Base-by-base conservation (phyloP, 2,113 vertebrate genomes). In the Emberiza fucata region DNA sequence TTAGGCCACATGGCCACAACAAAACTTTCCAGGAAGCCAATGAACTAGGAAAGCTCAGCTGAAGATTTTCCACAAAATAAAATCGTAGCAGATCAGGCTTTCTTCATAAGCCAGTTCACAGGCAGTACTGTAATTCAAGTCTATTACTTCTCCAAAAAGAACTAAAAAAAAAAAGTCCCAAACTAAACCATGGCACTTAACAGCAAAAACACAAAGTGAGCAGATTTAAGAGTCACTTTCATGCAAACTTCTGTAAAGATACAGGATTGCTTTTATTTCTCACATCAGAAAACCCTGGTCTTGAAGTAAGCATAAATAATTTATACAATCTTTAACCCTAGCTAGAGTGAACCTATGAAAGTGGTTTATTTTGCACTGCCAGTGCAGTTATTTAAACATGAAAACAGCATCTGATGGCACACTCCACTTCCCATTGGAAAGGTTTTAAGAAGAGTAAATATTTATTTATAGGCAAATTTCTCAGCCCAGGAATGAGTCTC, bases 21-120 rank as follows among this genome's bases (percentile, higher is more conserved):
- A 15, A 42, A 81, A 61, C 93, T 88, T 86, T 92, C 91, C 91
- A 95, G 69, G 70, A 95, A 95, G 73, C 70, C 91, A 91, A 56
- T 2, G n/a, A 94, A 89, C 53, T 81, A 40, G 48, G 50, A 90
- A 85, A 77, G 54, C 29, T 87, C 86, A 85, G 72, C 84, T 76
- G 53, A 77, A 79, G 70, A 20, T 82, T 75, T 92, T 31, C 84
- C 70, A 79, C 50, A 72, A 84, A 89, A 88, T 47, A 78, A 83
- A 87, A 80, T 1, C 14, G 61, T 6, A 75, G 40, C 44, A 87
- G 48, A 77, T 40, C 53, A 65, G 28, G 25, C 37, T 91, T 89
- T 42, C 81, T 81, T 22, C 51, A 4, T 6, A 69, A 87, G 69
- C 40, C 70, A 83, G 14, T 31, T 44, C 2, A 9, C 13, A 91